Evolutionary conservation across 2,113 vertebrate genomes (phyloP).

Genomic region (Otocyon megalotis): DNA sequence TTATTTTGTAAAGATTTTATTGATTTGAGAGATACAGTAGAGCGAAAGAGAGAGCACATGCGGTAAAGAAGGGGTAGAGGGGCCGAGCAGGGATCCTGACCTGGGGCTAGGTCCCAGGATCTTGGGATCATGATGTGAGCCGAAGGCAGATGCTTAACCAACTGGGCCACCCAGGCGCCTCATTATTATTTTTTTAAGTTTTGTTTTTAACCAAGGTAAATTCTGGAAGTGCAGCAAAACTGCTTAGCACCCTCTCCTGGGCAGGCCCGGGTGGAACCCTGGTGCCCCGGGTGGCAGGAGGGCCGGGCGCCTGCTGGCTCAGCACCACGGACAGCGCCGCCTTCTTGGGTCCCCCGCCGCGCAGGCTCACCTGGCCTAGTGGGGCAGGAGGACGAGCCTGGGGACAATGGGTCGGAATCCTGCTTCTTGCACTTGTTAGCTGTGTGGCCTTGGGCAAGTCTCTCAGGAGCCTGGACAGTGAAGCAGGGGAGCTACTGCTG

Average conservation of each 20-base stretch:
- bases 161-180: too few relatives aligned
- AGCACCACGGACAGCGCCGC: slow-evolving; percentile 48
- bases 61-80: too few relatives aligned
- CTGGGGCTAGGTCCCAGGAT: too few relatives aligned
- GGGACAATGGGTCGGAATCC: neutral
- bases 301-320: rapidly evolving
- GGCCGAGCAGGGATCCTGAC: too few relatives aligned
- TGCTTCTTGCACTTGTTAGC: neutral
- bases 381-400: rapidly evolving
- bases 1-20: too few relatives aligned
- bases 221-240: neutral
- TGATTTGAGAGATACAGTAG: too few relatives aligned
- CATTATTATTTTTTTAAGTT: neutral
- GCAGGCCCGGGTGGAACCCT: neutral
- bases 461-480: too few relatives aligned
- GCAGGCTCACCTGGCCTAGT: neutral
- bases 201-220: neutral
- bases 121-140: too few relatives aligned
- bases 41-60: too few relatives aligned
- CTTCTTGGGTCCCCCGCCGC: rapidly evolving
- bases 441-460: neutral
- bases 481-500: too few relatives aligned
- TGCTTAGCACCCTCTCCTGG: slow-evolving; percentile 29
- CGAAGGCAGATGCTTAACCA: too few relatives aligned
- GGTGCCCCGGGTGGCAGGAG: neutral